Evolutionary conservation across 2,113 vertebrate genomes (phyloP).

Genomic region (Irena cyanogastra): DNA sequence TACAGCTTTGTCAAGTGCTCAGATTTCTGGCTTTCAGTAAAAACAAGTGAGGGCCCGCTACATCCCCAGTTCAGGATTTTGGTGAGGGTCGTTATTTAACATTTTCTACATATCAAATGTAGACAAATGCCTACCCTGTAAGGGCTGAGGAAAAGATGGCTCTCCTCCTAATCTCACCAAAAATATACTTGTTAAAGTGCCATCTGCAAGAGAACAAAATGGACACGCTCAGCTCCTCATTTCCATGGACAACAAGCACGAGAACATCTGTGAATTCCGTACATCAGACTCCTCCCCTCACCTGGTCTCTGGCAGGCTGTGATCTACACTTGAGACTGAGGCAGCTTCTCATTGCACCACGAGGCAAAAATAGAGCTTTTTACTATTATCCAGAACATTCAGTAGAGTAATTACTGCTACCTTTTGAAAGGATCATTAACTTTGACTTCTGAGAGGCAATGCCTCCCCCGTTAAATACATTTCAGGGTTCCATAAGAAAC

Average conservation of each 20-base stretch:
- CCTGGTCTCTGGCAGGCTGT: not conserved
- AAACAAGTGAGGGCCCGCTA: not conserved
- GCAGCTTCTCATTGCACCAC: slow-evolving; percentile 10
- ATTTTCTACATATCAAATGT: not conserved
- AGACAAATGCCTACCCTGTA: slow-evolving; percentile 18
- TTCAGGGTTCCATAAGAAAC: slow-evolving; percentile 46
- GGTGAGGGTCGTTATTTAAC: not conserved
- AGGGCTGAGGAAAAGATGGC: slow-evolving; percentile 34
- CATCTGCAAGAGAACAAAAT: slow-evolving; percentile 42
- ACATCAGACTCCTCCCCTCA: not conserved
- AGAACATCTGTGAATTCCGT: not conserved
- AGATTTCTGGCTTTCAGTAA: not conserved
- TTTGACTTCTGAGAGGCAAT: slow-evolving; percentile 46
- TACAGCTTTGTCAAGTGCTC: not conserved
- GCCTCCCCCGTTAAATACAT: slow-evolving; percentile 30
- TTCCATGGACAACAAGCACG: not conserved
- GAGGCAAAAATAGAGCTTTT: slow-evolving; percentile 42
- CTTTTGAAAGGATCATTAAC: slow-evolving; percentile 60
- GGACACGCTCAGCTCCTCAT: slow-evolving; percentile 12
- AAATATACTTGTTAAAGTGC: slow-evolving; percentile 62
- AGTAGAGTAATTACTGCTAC: slow-evolving; percentile 18
- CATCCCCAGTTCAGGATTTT: not conserved
- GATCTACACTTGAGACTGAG: not conserved
- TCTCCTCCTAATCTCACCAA: slow-evolving; percentile 35
- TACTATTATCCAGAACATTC: slow-evolving; percentile 50